Conservation (phyloP, 1,140 invertebrate species). For the Dendrolimus punctatus region DNA sequence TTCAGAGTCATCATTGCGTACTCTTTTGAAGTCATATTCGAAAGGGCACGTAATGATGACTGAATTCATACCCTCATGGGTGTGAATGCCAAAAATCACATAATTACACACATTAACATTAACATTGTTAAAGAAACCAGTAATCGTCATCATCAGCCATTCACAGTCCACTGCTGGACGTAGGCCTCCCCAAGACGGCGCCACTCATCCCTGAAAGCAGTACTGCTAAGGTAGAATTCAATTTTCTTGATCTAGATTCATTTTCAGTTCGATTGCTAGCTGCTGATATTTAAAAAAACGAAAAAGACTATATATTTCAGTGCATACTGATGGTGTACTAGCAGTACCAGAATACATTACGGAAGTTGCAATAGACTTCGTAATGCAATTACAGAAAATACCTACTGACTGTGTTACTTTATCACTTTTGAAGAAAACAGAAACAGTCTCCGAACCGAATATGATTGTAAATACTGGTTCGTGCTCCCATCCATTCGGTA, state of each 20-base stretch:
- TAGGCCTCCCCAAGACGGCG: no score
- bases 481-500: constrained; percentile 69
- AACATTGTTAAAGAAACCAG: no score
- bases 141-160: no score
- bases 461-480: constrained; percentile 82
- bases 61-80: no score
- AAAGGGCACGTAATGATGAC: no score
- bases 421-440: constrained; percentile 68
- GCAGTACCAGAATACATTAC: constrained; percentile 36
- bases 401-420: constrained; percentile 79
- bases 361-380: constrained; percentile 77
- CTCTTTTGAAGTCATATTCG: constrained; percentile 63
- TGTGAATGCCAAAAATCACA: constrained; percentile 36
- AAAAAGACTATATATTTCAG: constrained; percentile 75
- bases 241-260: constrained; percentile 41
- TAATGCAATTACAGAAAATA: constrained; percentile 81
- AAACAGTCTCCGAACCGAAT: constrained; percentile 54
- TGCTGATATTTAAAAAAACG: constrained; percentile 58
- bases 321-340: constrained; percentile 83
- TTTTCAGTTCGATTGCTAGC: constrained; percentile 39
- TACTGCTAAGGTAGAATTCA: constrained; percentile 38
- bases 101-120: no score
- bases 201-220: no score
- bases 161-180: no score
- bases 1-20: constrained; percentile 86